A percentile compares a stretch with the other conserved stretches of the same genome.
phyloP scores from a whole-genome alignment of 2,888 invertebrate species.

The Microplitis deprimator region DNA sequence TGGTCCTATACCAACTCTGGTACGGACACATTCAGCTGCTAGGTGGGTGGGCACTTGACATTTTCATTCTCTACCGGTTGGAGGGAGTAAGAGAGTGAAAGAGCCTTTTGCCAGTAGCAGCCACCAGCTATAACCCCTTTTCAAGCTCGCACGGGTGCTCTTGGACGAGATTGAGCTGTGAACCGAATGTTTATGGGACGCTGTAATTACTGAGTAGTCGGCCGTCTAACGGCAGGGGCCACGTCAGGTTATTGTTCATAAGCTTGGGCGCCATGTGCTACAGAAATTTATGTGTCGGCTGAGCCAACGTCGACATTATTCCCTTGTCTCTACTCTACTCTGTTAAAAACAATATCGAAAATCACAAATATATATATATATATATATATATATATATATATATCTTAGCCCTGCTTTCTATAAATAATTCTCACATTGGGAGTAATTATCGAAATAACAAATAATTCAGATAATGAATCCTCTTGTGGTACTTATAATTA shows the following conservation, averaged over 20 bases:
- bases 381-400: no score
- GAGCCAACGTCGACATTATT: conserved; percentile 51
- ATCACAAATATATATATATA: no score
- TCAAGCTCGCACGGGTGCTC: conserved; percentile 35
- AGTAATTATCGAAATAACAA: no score
- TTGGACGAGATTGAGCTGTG: conserved; percentile 62
- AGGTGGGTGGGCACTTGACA: conserved; percentile 5
- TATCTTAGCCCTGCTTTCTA: no score
- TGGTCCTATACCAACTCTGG: not conserved
- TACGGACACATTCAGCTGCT: conserved; percentile 18
- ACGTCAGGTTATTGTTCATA: conserved; percentile 66
- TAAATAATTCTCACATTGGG: not conserved
- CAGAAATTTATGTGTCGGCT: conserved; percentile 65
- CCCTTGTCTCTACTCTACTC: not conserved
- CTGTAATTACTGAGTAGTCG: conserved; percentile 64
- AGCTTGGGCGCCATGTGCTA: conserved; percentile 65
- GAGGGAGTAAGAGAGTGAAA: not conserved
- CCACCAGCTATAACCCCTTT: conserved; percentile 6
- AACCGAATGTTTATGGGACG: conserved; percentile 62
- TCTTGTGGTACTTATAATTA: not conserved
- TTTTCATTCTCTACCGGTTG: conserved; percentile 20
- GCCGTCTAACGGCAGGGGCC: conserved; percentile 51
- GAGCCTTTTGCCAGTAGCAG: conserved; percentile 20
- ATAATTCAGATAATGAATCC: not conserved
- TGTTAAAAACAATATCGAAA: no score